Base-by-base conservation (phyloP, 2,888 invertebrate genomes). In the Glaucopsyche alexis region DNA sequence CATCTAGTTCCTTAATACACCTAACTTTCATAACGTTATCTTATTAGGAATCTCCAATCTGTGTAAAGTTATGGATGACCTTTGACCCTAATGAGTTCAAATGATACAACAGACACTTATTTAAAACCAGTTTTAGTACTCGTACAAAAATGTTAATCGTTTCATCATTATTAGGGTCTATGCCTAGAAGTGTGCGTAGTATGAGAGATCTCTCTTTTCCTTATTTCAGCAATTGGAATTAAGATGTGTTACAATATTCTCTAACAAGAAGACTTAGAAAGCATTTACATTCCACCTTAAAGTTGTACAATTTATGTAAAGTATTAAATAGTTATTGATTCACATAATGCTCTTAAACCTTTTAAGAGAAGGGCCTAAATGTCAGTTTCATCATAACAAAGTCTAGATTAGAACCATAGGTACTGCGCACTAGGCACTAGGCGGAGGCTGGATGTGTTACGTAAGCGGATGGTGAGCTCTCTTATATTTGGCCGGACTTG, bases 401-500 rank as follows among this genome's bases (percentile, higher is more conserved):
- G 29, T 11, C 60, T 60, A 60, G 60, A 60, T 60, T 55, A 60
- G 29, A 16, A 13, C 60, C 16, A 4, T 60, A 60, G 16, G 69
- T 49, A 47, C 45, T 72, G 75, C 79, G 78, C 79, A 80, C 84
- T 85, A 83, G 81, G 81, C 81, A 75, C 78, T 76, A 90, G 88
- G 83, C 81, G 84, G 81, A 89, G 90, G 75, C 65, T 77, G 79
- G 78, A 84, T 81, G 78, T 80, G 85, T 86, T 87, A 87, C 86
- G 81, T 77, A 79, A 81, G 84, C 85, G 83, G 83, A 85, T 83
- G 82, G 80, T 80, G 81, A 81, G 80, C 79, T 83, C 83, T 85
- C 83, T 82, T 86, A 85, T 82, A 84, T 87, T 88, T 86, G 86
- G 84, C 83, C 85, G 87, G 85, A 84, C 79, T 91, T 92, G 84